These are phyloP conservation scores for Formica selysi DNA, from an alignment of 1,140 invertebrate species.

Conservation along the genomic window DNA sequence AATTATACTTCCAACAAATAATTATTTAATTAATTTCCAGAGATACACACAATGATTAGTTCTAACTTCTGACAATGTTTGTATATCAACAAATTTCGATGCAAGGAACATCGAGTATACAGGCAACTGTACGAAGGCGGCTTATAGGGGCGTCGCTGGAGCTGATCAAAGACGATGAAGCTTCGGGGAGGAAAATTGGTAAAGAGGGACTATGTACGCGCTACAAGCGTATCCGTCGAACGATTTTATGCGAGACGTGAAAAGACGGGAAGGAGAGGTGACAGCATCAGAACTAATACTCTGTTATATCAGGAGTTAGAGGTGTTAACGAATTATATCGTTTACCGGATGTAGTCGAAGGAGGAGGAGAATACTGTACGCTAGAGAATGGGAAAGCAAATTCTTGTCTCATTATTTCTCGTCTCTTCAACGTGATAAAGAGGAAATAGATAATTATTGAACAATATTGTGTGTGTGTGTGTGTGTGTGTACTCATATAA, in stretches of 20 bases:
- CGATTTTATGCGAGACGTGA: slow-evolving; percentile 44
- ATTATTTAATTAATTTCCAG: slow-evolving; percentile 31
- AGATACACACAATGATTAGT: background rate
- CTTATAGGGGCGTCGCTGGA: slow-evolving; percentile 81
- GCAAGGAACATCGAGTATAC: slow-evolving; percentile 47
- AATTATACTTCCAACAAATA: slow-evolving; percentile 17
- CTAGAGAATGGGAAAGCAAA: slow-evolving; percentile 19
- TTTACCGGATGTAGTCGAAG: slow-evolving; percentile 75
- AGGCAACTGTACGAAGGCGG: slow-evolving; percentile 48
- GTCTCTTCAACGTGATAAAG: background rate
- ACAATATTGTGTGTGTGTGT: background rate
- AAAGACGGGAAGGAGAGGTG: slow-evolving; percentile 70
- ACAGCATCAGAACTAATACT: slow-evolving; percentile 85
- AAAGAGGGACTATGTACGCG: slow-evolving; percentile 83
- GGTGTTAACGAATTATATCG: slow-evolving; percentile 84
- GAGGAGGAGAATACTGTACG: slow-evolving; percentile 1
- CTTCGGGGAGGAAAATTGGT: slow-evolving; percentile 86
- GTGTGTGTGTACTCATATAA: background rate
- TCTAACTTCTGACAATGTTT: slow-evolving; percentile 50
- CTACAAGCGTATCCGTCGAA: slow-evolving; percentile 71
- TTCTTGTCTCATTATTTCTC: slow-evolving; percentile 34
- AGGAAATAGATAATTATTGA: slow-evolving; percentile 21
- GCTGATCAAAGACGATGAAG: slow-evolving; percentile 86
- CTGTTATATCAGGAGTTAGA: slow-evolving; percentile 84
- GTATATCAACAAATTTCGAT: slow-evolving; percentile 36